These are phyloP conservation scores for Mimas tiliae DNA, from an alignment of 2,888 invertebrate species.

Conservation along the genomic window DNA sequence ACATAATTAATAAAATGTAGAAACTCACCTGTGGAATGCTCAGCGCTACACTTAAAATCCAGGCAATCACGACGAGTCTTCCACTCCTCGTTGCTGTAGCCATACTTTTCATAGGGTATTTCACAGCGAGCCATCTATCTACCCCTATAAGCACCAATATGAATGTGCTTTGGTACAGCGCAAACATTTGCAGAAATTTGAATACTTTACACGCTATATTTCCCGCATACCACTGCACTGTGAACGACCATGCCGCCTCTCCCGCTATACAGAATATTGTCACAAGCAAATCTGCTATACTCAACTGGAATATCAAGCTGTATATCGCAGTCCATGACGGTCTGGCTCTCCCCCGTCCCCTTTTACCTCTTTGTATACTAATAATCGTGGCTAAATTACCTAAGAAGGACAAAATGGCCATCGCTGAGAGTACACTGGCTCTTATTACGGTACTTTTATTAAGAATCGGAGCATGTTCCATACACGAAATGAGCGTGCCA, in stretches of 20 bases:
- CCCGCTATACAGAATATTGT: constrained; percentile 92
- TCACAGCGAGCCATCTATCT: constrained; percentile 92
- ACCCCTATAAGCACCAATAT: constrained; percentile 92
- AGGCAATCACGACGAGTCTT: constrained; percentile 88
- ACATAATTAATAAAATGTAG: not conserved
- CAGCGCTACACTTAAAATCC: constrained; percentile 89
- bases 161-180: constrained; percentile 92
- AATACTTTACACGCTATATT: constrained; percentile 91
- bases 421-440: constrained; percentile 87
- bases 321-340: constrained; percentile 90
- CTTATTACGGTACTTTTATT: constrained; percentile 86
- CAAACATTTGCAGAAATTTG: constrained; percentile 92
- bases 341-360: constrained; percentile 81
- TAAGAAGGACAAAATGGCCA: constrained; percentile 89
- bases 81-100: constrained; percentile 88
- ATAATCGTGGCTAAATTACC: constrained; percentile 91
- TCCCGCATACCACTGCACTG: constrained; percentile 92
- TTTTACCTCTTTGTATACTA: constrained; percentile 88
- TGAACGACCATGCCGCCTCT: constrained; percentile 92
- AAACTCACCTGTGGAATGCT: constrained; percentile 91
- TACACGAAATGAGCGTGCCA: constrained; percentile 68
- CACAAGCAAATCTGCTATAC: constrained; percentile 92
- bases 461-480: constrained; percentile 88
- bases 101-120: constrained; percentile 90
- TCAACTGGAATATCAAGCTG: constrained; percentile 91